Percentiles rank a stretch among this genome's conserved stretches.
phyloP scores from a whole-genome alignment of 2,797 vertebrate species.

The Sebastes goodei region DNA sequence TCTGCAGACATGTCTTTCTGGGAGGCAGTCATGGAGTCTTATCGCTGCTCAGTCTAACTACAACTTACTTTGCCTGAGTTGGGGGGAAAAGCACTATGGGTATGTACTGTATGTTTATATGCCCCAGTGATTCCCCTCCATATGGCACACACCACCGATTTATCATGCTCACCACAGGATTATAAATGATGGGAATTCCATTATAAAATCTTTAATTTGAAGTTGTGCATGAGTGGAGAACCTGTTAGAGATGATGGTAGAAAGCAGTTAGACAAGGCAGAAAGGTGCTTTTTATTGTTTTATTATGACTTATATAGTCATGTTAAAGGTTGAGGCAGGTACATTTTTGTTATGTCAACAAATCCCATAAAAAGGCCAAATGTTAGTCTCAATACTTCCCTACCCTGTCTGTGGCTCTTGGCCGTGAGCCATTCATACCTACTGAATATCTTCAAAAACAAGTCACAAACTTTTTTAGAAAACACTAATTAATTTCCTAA shows the following conservation, averaged over 20 bases:
- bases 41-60: conserved; percentile 4
- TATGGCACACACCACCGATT: background rate
- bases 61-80: background rate
- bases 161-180: background rate
- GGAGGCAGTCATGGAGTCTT: conserved; percentile 3
- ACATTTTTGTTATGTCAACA: background rate
- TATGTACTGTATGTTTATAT: background rate
- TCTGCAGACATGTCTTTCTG: conserved; percentile 21
- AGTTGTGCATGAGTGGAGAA: background rate
- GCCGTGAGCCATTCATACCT: background rate
- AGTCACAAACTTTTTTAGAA: no score
- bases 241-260: no score
- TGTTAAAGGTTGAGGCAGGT: background rate
- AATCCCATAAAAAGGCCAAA: background rate
- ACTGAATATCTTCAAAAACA: no score
- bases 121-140: background rate
- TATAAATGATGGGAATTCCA: background rate
- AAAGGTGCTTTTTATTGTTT: background rate
- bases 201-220: background rate
- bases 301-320: background rate
- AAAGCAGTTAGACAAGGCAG: no score
- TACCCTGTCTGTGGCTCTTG: background rate
- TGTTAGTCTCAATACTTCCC: background rate
- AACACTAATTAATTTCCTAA: no score
- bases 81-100: background rate